Evolutionary conservation across 2,113 vertebrate species (phyloP).

Genomic region (Brachyhypopomus gauderio): DNA sequence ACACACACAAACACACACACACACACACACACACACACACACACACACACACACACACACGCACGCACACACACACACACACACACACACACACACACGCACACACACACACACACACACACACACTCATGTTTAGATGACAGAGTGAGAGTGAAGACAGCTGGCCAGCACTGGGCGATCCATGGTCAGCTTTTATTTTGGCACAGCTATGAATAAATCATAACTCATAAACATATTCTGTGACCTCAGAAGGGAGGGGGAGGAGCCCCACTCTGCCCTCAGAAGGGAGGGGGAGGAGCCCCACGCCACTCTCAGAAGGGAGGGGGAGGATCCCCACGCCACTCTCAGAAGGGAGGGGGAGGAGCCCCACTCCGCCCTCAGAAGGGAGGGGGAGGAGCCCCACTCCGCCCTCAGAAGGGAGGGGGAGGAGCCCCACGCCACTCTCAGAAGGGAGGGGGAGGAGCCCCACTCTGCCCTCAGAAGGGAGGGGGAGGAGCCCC

Average conservation of each 20-base stretch:
- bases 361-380: not conserved
- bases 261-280: not conserved
- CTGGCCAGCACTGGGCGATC: not conserved
- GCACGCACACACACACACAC: constrained; percentile 2
- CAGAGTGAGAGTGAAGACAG: not conserved
- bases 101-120: constrained; percentile 8
- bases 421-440: not conserved
- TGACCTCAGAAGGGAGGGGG: constrained; percentile 7
- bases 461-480: not conserved
- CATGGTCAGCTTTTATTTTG: not conserved
- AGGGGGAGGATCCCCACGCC: not conserved
- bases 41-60: not conserved
- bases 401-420: not conserved
- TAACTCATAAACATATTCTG: constrained; percentile 28
- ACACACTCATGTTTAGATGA: not conserved
- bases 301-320: too few species aligned
- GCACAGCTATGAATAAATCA: constrained; percentile 39
- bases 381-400: not conserved
- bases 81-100: not conserved
- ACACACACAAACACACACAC: constrained; percentile 18
- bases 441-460: too few species aligned
- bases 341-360: too few species aligned
- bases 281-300: not conserved
- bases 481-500: not conserved
- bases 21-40: not conserved